Evolutionary conservation across 1,140 invertebrate genomes (phyloP).

Genomic region (Heliconius himera): DNA sequence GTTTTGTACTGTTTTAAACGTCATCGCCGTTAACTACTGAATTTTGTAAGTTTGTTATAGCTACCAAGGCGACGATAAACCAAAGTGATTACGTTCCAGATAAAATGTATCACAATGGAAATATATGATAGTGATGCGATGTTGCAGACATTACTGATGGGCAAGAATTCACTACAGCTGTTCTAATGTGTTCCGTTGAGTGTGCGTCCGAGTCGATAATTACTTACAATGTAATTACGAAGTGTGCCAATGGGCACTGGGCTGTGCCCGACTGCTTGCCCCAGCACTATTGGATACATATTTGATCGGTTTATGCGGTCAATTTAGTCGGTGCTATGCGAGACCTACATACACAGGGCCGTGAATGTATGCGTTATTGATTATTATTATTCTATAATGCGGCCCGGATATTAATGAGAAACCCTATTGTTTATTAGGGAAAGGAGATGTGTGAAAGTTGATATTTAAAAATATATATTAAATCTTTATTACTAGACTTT

Average conservation of each 20-base stretch:
- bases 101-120: slow-evolving; percentile 27
- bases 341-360: slow-evolving; percentile 51
- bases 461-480: neutral
- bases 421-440: slow-evolving; percentile 31
- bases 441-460: neutral
- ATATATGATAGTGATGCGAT: slow-evolving; percentile 17
- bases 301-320: slow-evolving; percentile 54
- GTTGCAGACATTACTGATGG: slow-evolving; percentile 32
- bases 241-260: slow-evolving; percentile 42
- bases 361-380: slow-evolving; percentile 42
- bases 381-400: slow-evolving; percentile 49
- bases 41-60: neutral
- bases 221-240: slow-evolving; percentile 50
- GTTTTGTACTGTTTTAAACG: neutral
- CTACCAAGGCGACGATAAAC: neutral
- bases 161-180: slow-evolving; percentile 44
- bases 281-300: slow-evolving; percentile 49
- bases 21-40: neutral
- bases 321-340: slow-evolving; percentile 54
- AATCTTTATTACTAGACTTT: too few species aligned
- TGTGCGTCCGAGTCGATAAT: slow-evolving; percentile 42
- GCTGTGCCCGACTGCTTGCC: slow-evolving; percentile 31
- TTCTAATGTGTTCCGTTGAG: slow-evolving; percentile 35
- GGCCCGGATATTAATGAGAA: slow-evolving; percentile 34
- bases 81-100: slow-evolving; percentile 5